Percentiles rank a stretch among this genome's conserved stretches.
Evolutionary conservation across 30 jellyfish, hydroid and myxozoan genomes (phyloP).

Genomic region (Morbakka virulenta): DNA sequence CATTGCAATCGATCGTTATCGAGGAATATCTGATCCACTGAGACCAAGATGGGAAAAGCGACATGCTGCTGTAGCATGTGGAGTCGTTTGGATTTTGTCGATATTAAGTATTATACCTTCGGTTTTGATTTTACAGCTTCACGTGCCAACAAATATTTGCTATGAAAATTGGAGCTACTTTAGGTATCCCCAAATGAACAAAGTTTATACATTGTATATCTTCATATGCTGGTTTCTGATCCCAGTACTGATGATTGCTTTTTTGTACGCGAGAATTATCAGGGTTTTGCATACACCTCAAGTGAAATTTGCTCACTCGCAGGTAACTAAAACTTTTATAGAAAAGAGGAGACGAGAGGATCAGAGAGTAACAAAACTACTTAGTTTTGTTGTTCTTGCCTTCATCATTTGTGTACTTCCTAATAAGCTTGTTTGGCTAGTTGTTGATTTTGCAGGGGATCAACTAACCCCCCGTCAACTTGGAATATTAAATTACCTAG

Average conservation of each 20-base stretch:
- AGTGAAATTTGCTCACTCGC: no score
- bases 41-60: neutral
- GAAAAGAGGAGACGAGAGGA: slow-evolving; percentile 8
- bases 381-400: slow-evolving; percentile 8
- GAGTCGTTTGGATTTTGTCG: neutral
- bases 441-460: no score
- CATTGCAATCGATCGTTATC: slow-evolving; percentile 8
- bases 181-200: no score
- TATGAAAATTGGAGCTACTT: no score
- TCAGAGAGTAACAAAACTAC: neutral
- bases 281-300: neutral
- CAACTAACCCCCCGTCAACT: no score
- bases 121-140: neutral
- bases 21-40: slow-evolving; percentile 18
- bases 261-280: slow-evolving; percentile 15
- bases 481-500: no score
- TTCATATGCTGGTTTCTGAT: no score
- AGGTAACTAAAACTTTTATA: no score
- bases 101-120: neutral
- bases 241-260: neutral
- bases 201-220: no score
- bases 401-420: slow-evolving; percentile 19
- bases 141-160: neutral
- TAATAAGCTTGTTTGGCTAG: slow-evolving; percentile 8
- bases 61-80: neutral